Evolutionary conservation across 2,113 vertebrate genomes (phyloP).

Genomic region (Eublepharis macularius): DNA sequence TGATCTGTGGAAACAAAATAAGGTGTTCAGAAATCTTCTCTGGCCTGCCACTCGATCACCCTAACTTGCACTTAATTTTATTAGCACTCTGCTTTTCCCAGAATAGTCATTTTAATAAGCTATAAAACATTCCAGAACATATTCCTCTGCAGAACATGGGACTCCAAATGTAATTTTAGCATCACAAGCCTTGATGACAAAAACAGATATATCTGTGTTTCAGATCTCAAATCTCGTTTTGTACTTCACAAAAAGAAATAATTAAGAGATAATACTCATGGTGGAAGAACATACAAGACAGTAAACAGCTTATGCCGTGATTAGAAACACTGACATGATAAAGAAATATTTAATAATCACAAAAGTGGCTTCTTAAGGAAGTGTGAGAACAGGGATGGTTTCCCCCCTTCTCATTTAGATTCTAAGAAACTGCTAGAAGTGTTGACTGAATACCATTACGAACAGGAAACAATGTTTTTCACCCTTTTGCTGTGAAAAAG

Average conservation of each 20-base stretch:
- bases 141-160: neutral
- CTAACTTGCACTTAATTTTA: neutral
- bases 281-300: neutral
- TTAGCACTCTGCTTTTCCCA: conserved; percentile 3
- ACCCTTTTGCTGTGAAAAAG: neutral
- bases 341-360: conserved; percentile 5
- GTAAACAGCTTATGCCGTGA: conserved; percentile 7
- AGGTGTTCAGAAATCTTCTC: neutral
- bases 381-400: neutral
- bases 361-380: neutral
- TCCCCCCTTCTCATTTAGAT: neutral
- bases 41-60: neutral
- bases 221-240: conserved; percentile 40
- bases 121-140: conserved; percentile 17
- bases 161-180: conserved; percentile 14
- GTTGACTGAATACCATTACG: neutral
- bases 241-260: conserved; percentile 1
- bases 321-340: neutral
- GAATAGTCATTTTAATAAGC: conserved; percentile 19
- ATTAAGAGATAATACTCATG: conserved; percentile 23
- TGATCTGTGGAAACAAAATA: conserved; percentile 3
- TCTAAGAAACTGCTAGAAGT: neutral
- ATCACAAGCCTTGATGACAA: neutral
- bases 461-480: neutral
- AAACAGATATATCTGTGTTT: conserved; percentile 28